Evolutionary conservation across 2,888 invertebrate genomes (phyloP).

Genomic region (Noctua pronuba): DNA sequence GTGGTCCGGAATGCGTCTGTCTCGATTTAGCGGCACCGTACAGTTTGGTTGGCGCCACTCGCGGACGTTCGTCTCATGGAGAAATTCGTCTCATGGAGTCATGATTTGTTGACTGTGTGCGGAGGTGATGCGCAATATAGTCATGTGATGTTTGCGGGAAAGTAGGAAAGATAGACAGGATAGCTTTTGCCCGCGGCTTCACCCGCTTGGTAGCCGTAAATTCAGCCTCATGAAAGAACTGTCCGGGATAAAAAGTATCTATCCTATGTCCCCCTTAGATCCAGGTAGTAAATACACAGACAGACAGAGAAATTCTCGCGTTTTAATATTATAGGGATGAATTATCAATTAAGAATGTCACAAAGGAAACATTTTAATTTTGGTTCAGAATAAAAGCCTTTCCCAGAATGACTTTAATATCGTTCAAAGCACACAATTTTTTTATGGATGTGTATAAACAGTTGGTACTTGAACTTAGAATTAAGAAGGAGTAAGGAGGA

Average conservation of each 20-base stretch:
- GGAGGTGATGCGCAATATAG: slow-evolving; percentile 6
- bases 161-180: not conserved
- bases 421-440: too few species aligned
- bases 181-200: not conserved
- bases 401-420: not conserved
- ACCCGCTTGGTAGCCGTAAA: not conserved
- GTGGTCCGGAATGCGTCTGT: slow-evolving; percentile 62
- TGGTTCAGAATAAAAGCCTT: not conserved
- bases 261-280: not conserved
- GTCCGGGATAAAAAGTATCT: not conserved
- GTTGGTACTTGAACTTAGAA: not conserved
- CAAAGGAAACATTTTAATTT: too few species aligned
- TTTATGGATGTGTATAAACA: too few species aligned
- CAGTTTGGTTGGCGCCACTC: slow-evolving; percentile 50
- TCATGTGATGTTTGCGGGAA: not conserved
- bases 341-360: not conserved
- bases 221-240: not conserved
- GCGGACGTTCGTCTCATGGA: slow-evolving; percentile 15
- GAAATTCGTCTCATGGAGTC: slow-evolving; percentile 16
- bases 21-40: slow-evolving; percentile 57
- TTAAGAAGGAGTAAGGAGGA: not conserved
- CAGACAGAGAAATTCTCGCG: not conserved
- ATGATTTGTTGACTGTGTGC: slow-evolving; percentile 36
- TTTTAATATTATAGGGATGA: not conserved
- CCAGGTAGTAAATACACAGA: not conserved